Evolutionary conservation across 2,113 vertebrate genomes (phyloP), one percentile per base, ranked within the genome.

Genomic region (Urocolius indicus): DNA sequence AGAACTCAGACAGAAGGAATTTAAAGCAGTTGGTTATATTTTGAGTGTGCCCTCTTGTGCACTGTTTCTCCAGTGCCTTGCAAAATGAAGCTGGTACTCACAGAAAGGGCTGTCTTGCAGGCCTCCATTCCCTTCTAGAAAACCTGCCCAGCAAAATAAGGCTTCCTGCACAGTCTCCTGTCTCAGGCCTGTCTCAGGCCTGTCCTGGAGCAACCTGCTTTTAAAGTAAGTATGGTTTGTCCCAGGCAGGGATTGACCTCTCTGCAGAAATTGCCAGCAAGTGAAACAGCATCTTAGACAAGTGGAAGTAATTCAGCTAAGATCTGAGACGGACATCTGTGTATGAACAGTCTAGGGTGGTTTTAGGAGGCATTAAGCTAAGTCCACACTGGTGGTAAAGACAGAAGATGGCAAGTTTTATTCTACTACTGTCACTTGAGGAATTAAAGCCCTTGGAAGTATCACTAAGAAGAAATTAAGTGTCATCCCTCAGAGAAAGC

Each of bases 1-100:
- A 95, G 85, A 81, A 95, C 52, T 93, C 84, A 84, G 65, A 75
- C 66, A 21, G 46, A 89, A 97, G 81, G 91, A 89, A 95, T 93
- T 92, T 92, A 82, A 87, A 93, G 66, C 52, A 93, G 91, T 84
- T 0, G 2, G 26, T 77, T 71, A 26, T 66, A 62, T 61, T 94
- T 59, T 20, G 11, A 93, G 43, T 22, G 57, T 84, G 76, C 65
- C 80, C 91, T 78, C 87, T 82, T n/a, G 21, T 57, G 62, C 61
- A 52, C 52, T 57, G 0, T 91, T 90, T 87, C 74, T 75, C 69
- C 62, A 24, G 52, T 48, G 62, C 52, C 82, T 84, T 89, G 87
- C 69, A 68, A 87, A 91, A 84, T 12, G 13, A 30, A 74, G 13
- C 34, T 84, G 38, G 17, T 82, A 45, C 36, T 72, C 0, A 0